Conservation (phyloP, 2,797 vertebrate species). For the Premnoplex brunnescens region DNA sequence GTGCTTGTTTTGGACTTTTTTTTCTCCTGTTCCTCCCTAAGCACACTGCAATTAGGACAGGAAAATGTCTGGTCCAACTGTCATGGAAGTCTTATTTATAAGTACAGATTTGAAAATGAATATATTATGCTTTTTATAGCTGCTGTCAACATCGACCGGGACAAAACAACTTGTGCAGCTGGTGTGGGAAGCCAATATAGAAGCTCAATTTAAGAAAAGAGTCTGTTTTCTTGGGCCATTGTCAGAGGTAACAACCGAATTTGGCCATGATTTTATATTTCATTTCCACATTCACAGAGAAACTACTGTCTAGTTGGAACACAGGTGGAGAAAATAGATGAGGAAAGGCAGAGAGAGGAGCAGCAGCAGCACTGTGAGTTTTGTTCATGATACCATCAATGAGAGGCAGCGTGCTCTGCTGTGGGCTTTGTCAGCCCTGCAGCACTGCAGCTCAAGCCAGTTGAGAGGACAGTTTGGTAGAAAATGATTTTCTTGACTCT, state of each 20-base stretch:
- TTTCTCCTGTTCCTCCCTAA: background rate
- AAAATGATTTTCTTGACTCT: background rate
- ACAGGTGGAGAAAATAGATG: background rate
- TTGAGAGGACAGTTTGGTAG: background rate
- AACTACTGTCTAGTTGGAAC: background rate
- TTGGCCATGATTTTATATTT: slow-evolving; percentile 30
- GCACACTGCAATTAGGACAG: background rate
- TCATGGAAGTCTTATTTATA: slow-evolving; percentile 34
- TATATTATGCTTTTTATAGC: slow-evolving; percentile 64
- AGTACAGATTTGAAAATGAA: slow-evolving; percentile 49
- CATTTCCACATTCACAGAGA: background rate
- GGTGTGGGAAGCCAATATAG: slow-evolving; percentile 10
- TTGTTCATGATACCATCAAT: fast-evolving
- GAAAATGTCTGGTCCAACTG: slow-evolving; percentile 17
- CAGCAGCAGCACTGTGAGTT: background rate
- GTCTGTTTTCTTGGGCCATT: slow-evolving; percentile 6
- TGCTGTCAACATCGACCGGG: slow-evolving; percentile 49
- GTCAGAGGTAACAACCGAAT: background rate
- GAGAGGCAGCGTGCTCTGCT: background rate
- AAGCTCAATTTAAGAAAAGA: slow-evolving; percentile 27
- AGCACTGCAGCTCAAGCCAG: background rate
- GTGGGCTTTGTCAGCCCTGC: background rate
- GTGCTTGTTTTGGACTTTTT: background rate
- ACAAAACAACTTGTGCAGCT: slow-evolving; percentile 55
- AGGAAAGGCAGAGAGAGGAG: background rate